Base-by-base conservation (phyloP, 1,140 invertebrate species). In the Lucilia sericata region DNA sequence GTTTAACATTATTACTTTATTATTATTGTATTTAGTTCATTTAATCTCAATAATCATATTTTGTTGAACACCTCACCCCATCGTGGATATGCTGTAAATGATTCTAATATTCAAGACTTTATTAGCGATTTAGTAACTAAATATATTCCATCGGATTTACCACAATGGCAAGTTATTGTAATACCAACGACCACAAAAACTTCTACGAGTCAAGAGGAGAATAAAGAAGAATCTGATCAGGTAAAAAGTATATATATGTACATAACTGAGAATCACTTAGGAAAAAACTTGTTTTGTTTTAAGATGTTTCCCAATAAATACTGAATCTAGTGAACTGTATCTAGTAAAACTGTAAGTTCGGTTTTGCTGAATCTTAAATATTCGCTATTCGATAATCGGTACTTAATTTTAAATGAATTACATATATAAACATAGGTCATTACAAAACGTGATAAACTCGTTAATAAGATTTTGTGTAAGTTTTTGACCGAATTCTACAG, bases 111-210 rank as follows among this genome's bases (percentile, higher is more conserved):
- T 85, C 92, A 96, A 94, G 95, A 96, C 75, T 96, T 94, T 88
- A 93, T 96, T 7, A 96, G 95, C 86, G 95, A 96, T 49, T 92
- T 95, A 17, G 94, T 96, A n/a, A 94, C 94, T 5, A 96, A 96
- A 90, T 95, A 95, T 86, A 92, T 96, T 42, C 93, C 95, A 5
- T 90, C 89, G 5, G 93, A 94, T 65, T 91, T 94, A 47, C 94
- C 96, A 2, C 96, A 96, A 0, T 97, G 96, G 96, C 96, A 96
- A 88, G 93, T 96, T n/a, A 94, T 94, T 34, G 91, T 96, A 1
- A 95, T 96, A 85, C 95, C 94, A 8, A 87, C 70, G 25, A 8
- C 42, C 12, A 13, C 82, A 0, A 82, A 80, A 2, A 9, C 19
- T 70, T n/a, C n/a, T 2, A 14, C 4, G 5, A 55, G 12, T 13